Base-by-base conservation (phyloP, 2,888 invertebrate genomes). In the Agrotis segetum region DNA sequence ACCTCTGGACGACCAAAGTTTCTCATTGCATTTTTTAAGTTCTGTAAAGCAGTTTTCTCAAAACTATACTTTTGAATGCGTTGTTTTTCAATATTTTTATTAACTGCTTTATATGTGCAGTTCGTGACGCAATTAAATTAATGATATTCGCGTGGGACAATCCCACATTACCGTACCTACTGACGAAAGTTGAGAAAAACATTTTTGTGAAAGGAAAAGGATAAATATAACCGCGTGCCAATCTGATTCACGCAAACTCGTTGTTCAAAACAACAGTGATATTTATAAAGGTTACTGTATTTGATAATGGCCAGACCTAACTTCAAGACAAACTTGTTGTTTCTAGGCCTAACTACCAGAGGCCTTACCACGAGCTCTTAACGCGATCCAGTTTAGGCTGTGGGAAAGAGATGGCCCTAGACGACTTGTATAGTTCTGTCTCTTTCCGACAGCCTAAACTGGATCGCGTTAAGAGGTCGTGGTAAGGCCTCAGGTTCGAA, bases 221-320 rank as follows among this genome's bases (percentile, higher is more conserved):
- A 56, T 71, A 61, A 65, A 72, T 72, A 65, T 61, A 65, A 34
- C 40, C 14, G 29, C 7, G 46, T 63, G 46, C 40, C 40, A 40
- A 40, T 40, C 49, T 64, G 59, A 77, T 61, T 74, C 40, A 52
- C 44, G 14, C 21, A 29, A 17, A 71, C 53, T 49, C 60, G 52
- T 50, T 47, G 58, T 74, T 79, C 13, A 29, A 60, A 63, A 55
- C 49, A 61, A 11, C 40, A 46, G 40, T 65, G 21, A 53, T 80
- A 74, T 74, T 74, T 74, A 56, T 64, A 61, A 77, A 68, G 49
- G 63, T 24, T 21, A 34, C 19, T 53, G 59, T 60, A 53, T 56
- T 53, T 24, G 5, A 24, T 16, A 53, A 16, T 6, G 16, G 7
- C 16, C 7, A 24, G 16, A 13, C 19, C 3, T 29, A 29, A 29